Evolutionary conservation across 2,888 invertebrate species (phyloP), one percentile per base, ranked within the genome.

Genomic region (Epicampocera succincta): DNA sequence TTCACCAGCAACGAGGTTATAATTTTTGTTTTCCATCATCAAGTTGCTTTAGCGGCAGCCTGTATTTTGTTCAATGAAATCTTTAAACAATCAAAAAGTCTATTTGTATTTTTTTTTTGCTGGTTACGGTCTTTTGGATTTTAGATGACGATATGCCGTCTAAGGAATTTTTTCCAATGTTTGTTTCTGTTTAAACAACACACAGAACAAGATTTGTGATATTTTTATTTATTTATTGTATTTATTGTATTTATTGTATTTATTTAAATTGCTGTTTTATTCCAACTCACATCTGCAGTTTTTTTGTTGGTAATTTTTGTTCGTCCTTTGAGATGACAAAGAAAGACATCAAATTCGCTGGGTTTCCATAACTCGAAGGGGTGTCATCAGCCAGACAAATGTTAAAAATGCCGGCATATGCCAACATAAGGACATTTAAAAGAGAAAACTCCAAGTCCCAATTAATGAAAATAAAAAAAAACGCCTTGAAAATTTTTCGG

Each of bases 401-500:
- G 54, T n/a, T 21, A 17, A 40, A 33, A 19, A 40, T 74, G 42
- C 12, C 33, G 17, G 46, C 58, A 66, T 19, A 46, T 80, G 69
- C 44, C n/a, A 21, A 63, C 44, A 73, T 38, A 60, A 56, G 46
- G 33, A n/a, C n/a, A n/a, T n/a, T n/a, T 5, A 33, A 8, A 44
- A 68, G 58, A 73, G n/a, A 25, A 54, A 68, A 44, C 12, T 21
- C 48, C 15, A 33, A 69, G 52, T 40, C 48, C 21, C 54, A 82
- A 78, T 82, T 82, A 82, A 69, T 44, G 65, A 74, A 58, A 78
- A 81, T 74, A 74, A 82, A 74, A 82, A 74, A 82, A 82, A 77
- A 56, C 73, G 73, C 77, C 73, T 77, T 69, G 66, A 33, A 71
- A 71, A 71, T 48, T 52, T 46, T 60, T 52, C 12, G n/a, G 29